These are phyloP conservation scores for Mantis religiosa DNA, from an alignment of 2,888 invertebrate species.

Conservation along the genomic window DNA sequence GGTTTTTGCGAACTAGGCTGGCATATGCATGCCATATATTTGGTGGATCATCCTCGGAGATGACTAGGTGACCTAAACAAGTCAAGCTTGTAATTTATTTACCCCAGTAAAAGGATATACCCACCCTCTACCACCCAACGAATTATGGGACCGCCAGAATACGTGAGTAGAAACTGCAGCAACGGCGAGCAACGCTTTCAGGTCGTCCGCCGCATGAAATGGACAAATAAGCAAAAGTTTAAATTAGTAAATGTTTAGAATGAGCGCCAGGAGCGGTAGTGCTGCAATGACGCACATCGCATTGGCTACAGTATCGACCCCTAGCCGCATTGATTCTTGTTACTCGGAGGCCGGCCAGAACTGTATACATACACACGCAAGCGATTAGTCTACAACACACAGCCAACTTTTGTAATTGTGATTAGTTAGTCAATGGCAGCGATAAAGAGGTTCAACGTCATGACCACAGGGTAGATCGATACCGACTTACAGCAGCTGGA, in stretches of 20 bases:
- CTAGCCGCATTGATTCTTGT: slow-evolving; percentile 13
- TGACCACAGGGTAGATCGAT: not conserved
- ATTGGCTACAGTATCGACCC: slow-evolving; percentile 3
- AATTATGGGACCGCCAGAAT: not conserved
- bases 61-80: not conserved
- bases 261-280: not conserved
- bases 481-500: not conserved
- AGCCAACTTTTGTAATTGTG: not conserved
- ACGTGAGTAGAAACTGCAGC: not conserved
- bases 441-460: not conserved
- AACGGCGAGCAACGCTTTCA: not conserved
- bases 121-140: not conserved
- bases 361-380: not conserved
- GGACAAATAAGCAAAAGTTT: not conserved
- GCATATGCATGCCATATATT: not conserved
- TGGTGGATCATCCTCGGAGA: not conserved
- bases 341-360: not conserved
- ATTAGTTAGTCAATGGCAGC: not conserved
- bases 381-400: not conserved
- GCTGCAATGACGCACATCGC: slow-evolving; percentile 7
- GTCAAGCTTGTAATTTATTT: not conserved
- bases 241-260: not conserved
- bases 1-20: not conserved
- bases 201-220: not conserved
- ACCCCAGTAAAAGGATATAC: not conserved